Evolutionary conservation across 1,140 invertebrate genomes (phyloP), one percentile per base, ranked within the genome.

Genomic region (Tetranychus urticae): DNA sequence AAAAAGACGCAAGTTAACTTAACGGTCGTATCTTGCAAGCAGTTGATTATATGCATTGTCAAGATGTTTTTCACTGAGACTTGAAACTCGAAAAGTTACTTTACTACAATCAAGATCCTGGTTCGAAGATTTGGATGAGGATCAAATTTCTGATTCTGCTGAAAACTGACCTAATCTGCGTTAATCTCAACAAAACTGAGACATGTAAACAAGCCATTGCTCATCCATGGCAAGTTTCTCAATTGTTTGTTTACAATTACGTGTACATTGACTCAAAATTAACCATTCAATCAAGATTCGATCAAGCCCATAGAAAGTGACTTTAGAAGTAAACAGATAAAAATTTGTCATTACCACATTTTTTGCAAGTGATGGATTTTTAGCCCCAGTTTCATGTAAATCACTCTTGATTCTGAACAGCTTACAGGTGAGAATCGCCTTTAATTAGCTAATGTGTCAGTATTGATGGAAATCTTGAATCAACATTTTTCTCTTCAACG

Each of bases 21-120:
- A 97, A 97, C 69, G 79, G 86, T 73, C 91, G 97, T 77, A 91
- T 79, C 54, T 75, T 98, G 61, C 89, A 94, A 74, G 94, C 93
- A 58, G 91, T 96, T n/a, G 88, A 94, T 71, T 98, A 94, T 71
- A 97, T 98, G 93, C 94, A 98, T 73, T 87, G 88, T 61, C 90
- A 97, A 69, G 88, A 88, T 56, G 87, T 93, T 56, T 88, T 92
- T 13, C 88, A 93, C 72, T 79, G 88, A 68, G 86, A 90, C 75
- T 76, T 90, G 7, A 82, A 82, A 78, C 94, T 94, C 52, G 96
- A 99, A 76, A 99, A 99, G 74, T 78, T 99, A 56, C 78, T 99
- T 8, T 99, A 98, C 75, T 97, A 94, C 72, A 93, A 87, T 77
- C 81, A 86, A 47, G 89, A 94, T 69, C 90, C 94, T 71, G 92